Evolutionary conservation across 2,888 invertebrate species (phyloP).

Genomic region (Kuschelorhynchus macadamiae): DNA sequence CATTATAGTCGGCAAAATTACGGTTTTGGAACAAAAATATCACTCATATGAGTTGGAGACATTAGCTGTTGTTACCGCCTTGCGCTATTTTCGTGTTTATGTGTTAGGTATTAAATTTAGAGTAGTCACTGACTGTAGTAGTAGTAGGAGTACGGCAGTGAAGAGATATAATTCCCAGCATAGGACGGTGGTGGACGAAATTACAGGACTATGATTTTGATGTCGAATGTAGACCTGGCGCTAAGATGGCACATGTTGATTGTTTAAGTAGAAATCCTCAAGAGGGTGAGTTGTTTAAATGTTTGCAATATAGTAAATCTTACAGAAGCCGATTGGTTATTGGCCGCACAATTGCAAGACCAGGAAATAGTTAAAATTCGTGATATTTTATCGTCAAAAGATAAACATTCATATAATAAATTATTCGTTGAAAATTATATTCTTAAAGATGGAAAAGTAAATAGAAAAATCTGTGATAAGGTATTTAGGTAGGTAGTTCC

Average conservation of each 20-base stretch:
- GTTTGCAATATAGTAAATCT: background rate
- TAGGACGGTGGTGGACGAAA: constrained; percentile 27
- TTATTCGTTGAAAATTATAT: no score
- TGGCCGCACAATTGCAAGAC: constrained; percentile 8
- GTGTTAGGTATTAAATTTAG: no score
- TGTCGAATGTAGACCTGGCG: constrained; percentile 25
- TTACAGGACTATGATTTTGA: constrained; percentile 30
- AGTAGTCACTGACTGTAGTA: no score
- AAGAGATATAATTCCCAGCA: constrained; percentile 4
- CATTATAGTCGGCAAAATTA: no score
- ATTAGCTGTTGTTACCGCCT: no score
- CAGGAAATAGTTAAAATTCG: background rate
- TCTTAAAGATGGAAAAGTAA: no score
- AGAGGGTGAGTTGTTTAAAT: no score
- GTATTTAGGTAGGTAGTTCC: constrained; percentile 36
- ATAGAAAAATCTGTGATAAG: no score
- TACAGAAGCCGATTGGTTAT: constrained; percentile 9
- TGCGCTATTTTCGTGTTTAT: no score
- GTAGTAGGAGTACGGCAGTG: no score
- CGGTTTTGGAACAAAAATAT: no score
- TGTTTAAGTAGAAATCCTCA: constrained; percentile 11
- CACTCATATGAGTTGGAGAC: no score
- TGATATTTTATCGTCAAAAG: background rate
- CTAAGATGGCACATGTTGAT: constrained; percentile 27
- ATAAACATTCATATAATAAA: background rate